Conservation (phyloP, 2,113 vertebrate genomes). For the Apeltes quadracus region DNA sequence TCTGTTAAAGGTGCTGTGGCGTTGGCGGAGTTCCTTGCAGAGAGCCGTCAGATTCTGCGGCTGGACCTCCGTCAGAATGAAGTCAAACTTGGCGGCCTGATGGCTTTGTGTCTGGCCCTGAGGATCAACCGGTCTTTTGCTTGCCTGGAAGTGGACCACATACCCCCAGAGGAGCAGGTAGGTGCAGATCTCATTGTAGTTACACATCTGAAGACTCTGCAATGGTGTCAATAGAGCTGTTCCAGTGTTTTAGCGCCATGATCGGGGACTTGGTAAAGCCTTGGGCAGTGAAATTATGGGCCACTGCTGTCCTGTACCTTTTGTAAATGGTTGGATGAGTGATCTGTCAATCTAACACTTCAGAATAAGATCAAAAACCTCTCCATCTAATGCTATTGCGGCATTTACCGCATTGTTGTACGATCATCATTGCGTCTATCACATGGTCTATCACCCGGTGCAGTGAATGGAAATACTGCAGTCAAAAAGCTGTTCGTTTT, state of each 20-base stretch:
- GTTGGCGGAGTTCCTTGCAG: slow-evolving; percentile 76
- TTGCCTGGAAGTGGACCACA: slow-evolving; percentile 71
- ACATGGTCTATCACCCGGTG: not conserved
- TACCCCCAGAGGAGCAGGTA: slow-evolving; percentile 68
- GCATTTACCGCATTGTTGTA: not conserved
- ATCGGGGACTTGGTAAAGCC: no score
- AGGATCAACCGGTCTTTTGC: slow-evolving; percentile 67
- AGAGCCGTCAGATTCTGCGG: slow-evolving; percentile 51
- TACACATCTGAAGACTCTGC: not conserved
- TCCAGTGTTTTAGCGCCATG: not conserved
- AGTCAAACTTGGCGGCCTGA: slow-evolving; percentile 66
- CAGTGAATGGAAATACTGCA: not conserved
- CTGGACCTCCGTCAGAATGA: slow-evolving; percentile 75
- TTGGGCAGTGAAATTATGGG: no score
- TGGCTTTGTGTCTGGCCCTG: slow-evolving; percentile 70
- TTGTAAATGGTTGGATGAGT: not conserved
- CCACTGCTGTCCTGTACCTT: not conserved
- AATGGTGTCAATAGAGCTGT: not conserved
- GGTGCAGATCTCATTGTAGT: not conserved
- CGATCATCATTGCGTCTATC: not conserved
- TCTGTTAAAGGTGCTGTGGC: slow-evolving; percentile 61
- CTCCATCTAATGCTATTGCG: not conserved
- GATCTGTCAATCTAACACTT: not conserved
- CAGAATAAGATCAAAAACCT: not conserved
- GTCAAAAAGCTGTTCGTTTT: not conserved